These are phyloP conservation scores for Erpobdella octoculata DNA, from an alignment of 2,888 invertebrate genomes.

Conservation along the genomic window DNA sequence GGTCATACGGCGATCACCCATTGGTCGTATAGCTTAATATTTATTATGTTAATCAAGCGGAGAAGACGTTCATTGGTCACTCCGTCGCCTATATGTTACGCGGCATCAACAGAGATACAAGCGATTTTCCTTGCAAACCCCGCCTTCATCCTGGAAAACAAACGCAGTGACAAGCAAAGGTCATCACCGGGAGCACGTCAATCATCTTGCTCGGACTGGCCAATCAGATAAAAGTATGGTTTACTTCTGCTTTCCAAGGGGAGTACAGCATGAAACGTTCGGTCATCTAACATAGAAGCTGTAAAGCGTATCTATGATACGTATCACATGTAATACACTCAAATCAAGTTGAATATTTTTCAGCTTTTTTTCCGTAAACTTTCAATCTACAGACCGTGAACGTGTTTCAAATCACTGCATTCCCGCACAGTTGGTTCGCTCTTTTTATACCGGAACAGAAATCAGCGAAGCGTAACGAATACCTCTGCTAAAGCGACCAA, in stretches of 20 bases:
- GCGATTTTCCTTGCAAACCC: not conserved
- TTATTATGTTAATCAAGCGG: slow-evolving; percentile 18
- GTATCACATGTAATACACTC: too few relatives aligned
- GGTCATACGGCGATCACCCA: slow-evolving; percentile 25
- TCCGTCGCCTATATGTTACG: not conserved
- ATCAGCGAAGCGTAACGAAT: not conserved
- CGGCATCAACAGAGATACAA: not conserved
- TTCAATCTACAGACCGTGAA: too few relatives aligned
- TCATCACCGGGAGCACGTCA: slow-evolving; percentile 17
- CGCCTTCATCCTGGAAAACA: slow-evolving; percentile 19
- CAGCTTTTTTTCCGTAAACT: too few relatives aligned
- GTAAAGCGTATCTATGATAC: too few relatives aligned
- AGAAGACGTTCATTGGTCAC: not conserved
- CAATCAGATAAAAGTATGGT: not conserved
- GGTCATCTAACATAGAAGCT: too few relatives aligned
- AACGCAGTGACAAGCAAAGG: slow-evolving; percentile 18
- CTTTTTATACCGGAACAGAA: not conserved
- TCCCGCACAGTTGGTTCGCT: too few relatives aligned
- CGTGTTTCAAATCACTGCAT: too few relatives aligned
- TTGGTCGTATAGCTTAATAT: slow-evolving; percentile 16
- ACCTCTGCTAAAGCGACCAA: slow-evolving; percentile 6
- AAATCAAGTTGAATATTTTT: too few relatives aligned
- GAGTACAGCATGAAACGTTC: too few relatives aligned
- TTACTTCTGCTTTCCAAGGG: not conserved
- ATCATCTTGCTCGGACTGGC: slow-evolving; percentile 14